Conservation (phyloP, 2,888 invertebrate species). For the Ophioninae sp. region DNA sequence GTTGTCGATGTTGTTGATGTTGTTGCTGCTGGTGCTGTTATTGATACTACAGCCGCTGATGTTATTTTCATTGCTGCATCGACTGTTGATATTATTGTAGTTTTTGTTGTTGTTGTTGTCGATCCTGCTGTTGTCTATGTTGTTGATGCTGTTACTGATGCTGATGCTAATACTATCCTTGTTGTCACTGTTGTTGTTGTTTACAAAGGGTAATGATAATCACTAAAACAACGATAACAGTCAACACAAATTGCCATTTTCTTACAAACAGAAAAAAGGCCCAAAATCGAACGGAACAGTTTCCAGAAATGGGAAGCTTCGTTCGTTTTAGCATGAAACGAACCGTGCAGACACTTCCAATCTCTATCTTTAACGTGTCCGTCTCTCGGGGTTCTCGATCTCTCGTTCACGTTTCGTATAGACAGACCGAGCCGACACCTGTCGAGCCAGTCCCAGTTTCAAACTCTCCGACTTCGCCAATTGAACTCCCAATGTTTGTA, state of each 20-base stretch:
- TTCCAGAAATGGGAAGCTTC: background rate
- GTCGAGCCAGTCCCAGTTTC: constrained; percentile 57
- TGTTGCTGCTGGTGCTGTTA: no score
- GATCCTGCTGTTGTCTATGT: no score
- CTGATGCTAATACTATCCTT: no score
- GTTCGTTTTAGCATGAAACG: constrained; percentile 10
- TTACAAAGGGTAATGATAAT: background rate
- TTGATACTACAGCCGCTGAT: no score
- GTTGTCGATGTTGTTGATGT: no score
- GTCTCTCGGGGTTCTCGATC: constrained; percentile 48
- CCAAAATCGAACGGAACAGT: background rate
- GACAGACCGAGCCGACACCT: constrained; percentile 60
- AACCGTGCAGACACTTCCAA: constrained; percentile 20
- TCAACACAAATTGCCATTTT: background rate
- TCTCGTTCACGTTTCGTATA: constrained; percentile 29
- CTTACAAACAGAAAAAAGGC: no score
- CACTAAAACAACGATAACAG: background rate
- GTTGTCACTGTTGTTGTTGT: no score
- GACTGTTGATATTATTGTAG: no score
- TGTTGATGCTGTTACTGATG: no score
- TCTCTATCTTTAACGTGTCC: constrained; percentile 58
- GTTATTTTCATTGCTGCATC: no score
- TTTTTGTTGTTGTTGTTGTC: no score
- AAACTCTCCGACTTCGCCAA: constrained; percentile 42
- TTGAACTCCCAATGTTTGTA: constrained; percentile 50